Percentiles rank a stretch among this genome's conserved stretches.
These are phyloP conservation scores for Festucalex cinctus DNA, from an alignment of 2,113 vertebrate genomes.

Conservation along the genomic window DNA sequence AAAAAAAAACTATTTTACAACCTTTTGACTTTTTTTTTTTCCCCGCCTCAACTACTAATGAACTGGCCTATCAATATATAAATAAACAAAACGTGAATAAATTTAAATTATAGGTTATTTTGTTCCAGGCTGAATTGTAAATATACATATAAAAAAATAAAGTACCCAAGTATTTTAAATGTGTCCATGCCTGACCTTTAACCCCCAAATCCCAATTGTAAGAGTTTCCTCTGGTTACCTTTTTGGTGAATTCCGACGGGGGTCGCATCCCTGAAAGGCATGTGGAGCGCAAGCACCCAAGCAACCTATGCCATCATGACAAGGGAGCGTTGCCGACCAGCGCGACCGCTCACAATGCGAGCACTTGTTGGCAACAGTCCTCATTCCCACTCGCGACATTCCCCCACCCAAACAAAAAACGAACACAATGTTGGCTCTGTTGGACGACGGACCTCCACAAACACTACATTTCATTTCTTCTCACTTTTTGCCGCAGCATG, in stretches of 20 bases:
- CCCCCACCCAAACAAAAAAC: conserved; percentile 53
- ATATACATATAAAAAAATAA: too few relatives aligned
- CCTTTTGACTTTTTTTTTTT: too few relatives aligned
- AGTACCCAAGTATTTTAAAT: too few relatives aligned
- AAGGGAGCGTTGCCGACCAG: too few relatives aligned
- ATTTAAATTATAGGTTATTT: too few relatives aligned
- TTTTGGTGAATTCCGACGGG: neutral
- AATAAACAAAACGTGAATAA: too few relatives aligned
- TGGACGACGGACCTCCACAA: conserved; percentile 16
- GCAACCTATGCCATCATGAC: neutral
- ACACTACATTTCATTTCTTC: neutral
- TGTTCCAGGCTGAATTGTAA: too few relatives aligned
- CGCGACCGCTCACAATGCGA: conserved; percentile 47
- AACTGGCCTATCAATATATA: too few relatives aligned
- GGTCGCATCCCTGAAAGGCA: conserved; percentile 23
- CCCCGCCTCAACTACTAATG: too few relatives aligned
- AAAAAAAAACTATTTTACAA: too few relatives aligned
- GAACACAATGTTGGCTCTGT: conserved; percentile 28
- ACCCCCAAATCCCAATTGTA: too few relatives aligned
- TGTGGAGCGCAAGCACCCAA: neutral
- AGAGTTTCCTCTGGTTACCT: neutral
- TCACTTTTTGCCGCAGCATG: neutral
- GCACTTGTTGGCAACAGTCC: conserved; percentile 41
- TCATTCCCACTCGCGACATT: conserved; percentile 66
- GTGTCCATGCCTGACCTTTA: too few relatives aligned